Percentiles rank a stretch among this genome's conserved stretches.
Conservation (phyloP, 2,888 invertebrate genomes). For the Drosophila gaucha region DNA sequence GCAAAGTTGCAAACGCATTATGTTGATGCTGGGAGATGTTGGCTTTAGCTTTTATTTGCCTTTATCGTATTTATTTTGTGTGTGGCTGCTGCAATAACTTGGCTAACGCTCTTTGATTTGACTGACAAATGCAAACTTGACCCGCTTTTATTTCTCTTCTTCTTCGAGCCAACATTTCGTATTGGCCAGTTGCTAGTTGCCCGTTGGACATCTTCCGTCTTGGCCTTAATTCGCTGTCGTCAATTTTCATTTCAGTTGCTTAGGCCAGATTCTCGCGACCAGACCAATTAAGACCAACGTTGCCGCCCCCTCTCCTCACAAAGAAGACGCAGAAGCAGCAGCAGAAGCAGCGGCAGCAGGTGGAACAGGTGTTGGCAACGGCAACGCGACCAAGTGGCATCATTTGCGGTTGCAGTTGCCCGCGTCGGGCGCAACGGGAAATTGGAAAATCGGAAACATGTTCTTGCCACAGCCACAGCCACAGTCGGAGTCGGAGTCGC, state of each 20-base stretch:
- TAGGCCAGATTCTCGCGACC: constrained; percentile 32
- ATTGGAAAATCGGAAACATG: constrained; percentile 74
- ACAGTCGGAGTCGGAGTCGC: constrained; percentile 20
- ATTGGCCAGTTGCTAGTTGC: constrained; percentile 14
- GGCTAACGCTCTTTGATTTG: constrained; percentile 47
- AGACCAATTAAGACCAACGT: constrained; percentile 32
- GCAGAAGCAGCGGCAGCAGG: background rate
- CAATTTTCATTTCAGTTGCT: constrained; percentile 30
- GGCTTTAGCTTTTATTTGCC: constrained; percentile 51
- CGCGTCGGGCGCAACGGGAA: constrained; percentile 60
- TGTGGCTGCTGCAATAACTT: constrained; percentile 38
- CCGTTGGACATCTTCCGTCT: background rate
- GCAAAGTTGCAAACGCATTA: constrained; percentile 71
- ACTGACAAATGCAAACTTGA: constrained; percentile 65
- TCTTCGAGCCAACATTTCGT: too few relatives aligned
- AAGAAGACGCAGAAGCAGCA: constrained; percentile 1
- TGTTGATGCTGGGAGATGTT: constrained; percentile 61
- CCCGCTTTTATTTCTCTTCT: too few relatives aligned
- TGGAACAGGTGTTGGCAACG: constrained; percentile 46
- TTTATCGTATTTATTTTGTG: constrained; percentile 50
- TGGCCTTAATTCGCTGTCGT: constrained; percentile 21
- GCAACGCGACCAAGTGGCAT: constrained; percentile 68
- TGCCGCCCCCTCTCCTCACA: constrained; percentile 1
- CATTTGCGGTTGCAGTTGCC: constrained; percentile 59
- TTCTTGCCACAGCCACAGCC: constrained; percentile 45